phyloP scores from a whole-genome alignment of 2,888 invertebrate genomes.

The Bhutanitis thaidina region DNA sequence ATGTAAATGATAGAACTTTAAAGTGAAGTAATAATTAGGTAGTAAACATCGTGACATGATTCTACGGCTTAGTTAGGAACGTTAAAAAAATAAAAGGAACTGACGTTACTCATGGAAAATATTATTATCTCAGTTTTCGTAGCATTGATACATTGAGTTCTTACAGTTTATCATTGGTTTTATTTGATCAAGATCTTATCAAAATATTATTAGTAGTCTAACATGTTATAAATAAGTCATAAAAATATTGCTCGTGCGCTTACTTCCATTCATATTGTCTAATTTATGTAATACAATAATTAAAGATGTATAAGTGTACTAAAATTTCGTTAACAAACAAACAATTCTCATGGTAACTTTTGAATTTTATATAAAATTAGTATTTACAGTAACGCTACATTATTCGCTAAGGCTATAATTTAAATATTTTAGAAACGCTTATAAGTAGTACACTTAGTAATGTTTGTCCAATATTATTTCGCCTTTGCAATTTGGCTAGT shows the following conservation, averaged over 20 bases:
- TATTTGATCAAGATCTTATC: slow-evolving; percentile 10
- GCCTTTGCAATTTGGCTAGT: background rate
- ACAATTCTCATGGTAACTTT: no score
- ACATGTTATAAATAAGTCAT: background rate
- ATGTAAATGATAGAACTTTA: no score
- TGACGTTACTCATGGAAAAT: slow-evolving; percentile 5
- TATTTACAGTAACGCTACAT: background rate
- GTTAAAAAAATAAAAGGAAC: slow-evolving; percentile 15
- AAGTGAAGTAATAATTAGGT: no score
- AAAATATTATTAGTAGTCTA: slow-evolving; percentile 1
- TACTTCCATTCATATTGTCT: background rate
- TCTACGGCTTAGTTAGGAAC: no score
- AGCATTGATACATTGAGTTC: slow-evolving; percentile 13
- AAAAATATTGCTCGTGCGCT: background rate
- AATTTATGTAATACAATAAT: background rate
- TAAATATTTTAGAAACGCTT: no score
- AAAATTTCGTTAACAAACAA: no score
- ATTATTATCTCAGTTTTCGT: slow-evolving; percentile 7
- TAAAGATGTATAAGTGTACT: no score
- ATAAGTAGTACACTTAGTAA: no score
- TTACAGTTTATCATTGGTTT: slow-evolving; percentile 7
- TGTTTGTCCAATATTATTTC: no score
- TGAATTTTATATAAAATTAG: no score
- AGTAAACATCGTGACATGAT: no score
- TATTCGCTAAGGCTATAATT: slow-evolving; percentile 7